Percentiles rank a stretch among this genome's conserved stretches.
phyloP scores from a whole-genome alignment of 2,113 vertebrate genomes.

The Cephalopterus ornatus region DNA sequence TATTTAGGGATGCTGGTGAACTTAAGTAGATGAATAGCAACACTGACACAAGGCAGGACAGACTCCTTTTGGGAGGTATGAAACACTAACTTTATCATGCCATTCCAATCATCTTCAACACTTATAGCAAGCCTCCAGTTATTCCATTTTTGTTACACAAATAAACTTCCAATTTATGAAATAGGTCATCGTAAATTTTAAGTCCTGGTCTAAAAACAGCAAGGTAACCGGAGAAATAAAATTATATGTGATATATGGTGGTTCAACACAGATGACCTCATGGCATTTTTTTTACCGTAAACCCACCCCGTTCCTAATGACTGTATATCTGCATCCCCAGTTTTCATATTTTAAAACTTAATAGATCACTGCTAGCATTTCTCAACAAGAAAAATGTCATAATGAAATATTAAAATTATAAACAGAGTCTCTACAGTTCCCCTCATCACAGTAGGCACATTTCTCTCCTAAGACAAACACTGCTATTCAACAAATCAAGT shows the following conservation, averaged over 20 bases:
- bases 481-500: background rate
- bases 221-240: slow-evolving; percentile 7
- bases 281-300: background rate
- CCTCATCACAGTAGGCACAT: background rate
- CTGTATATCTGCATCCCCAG: background rate
- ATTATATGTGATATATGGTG: background rate
- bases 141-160: slow-evolving; percentile 18
- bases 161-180: slow-evolving; percentile 41
- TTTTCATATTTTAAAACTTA: background rate
- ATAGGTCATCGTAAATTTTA: slow-evolving; percentile 17
- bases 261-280: background rate
- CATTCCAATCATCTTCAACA: slow-evolving; percentile 6
- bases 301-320: background rate
- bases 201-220: background rate
- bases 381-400: background rate
- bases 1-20: background rate
- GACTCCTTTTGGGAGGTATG: background rate
- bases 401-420: slow-evolving; percentile 19
- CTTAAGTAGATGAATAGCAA: background rate
- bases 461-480: background rate
- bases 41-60: background rate
- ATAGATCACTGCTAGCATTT: background rate
- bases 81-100: background rate
- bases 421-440: background rate
- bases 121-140: background rate